These are phyloP conservation scores for Deilephila porcellus DNA, from an alignment of 2,888 invertebrate species.

Conservation along the genomic window DNA sequence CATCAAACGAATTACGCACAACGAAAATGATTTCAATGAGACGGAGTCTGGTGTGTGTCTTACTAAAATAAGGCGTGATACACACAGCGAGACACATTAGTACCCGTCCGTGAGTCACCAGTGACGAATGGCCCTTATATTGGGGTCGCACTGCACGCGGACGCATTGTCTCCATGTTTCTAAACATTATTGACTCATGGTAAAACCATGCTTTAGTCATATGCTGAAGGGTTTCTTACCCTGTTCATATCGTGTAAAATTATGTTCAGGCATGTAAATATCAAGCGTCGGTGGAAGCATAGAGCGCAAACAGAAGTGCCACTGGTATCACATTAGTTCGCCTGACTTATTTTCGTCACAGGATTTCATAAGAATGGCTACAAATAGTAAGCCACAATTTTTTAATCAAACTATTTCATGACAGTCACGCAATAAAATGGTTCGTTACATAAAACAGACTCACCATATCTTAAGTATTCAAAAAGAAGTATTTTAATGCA, in stretches of 20 bases:
- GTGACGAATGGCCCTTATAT: slow-evolving; percentile 41
- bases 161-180: slow-evolving; percentile 28
- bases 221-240: slow-evolving; percentile 8
- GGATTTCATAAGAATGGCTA: no score
- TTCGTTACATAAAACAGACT: no score
- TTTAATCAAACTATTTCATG: no score
- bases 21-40: slow-evolving; percentile 12
- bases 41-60: slow-evolving; percentile 23
- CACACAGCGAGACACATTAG: slow-evolving; percentile 32
- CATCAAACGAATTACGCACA: slow-evolving; percentile 6
- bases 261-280: neutral
- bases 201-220: slow-evolving; percentile 8
- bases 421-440: no score
- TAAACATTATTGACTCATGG: slow-evolving; percentile 30
- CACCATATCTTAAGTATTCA: no score
- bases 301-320: no score
- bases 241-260: slow-evolving; percentile 16
- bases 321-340: no score
- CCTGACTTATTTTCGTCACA: no score
- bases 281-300: neutral
- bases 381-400: no score
- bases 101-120: slow-evolving; percentile 35
- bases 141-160: slow-evolving; percentile 33
- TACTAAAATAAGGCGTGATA: slow-evolving; percentile 41
- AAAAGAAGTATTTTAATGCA: no score